Evolutionary conservation across 2,113 vertebrate species (phyloP).

Genomic region (Formicarius rufipectus): DNA sequence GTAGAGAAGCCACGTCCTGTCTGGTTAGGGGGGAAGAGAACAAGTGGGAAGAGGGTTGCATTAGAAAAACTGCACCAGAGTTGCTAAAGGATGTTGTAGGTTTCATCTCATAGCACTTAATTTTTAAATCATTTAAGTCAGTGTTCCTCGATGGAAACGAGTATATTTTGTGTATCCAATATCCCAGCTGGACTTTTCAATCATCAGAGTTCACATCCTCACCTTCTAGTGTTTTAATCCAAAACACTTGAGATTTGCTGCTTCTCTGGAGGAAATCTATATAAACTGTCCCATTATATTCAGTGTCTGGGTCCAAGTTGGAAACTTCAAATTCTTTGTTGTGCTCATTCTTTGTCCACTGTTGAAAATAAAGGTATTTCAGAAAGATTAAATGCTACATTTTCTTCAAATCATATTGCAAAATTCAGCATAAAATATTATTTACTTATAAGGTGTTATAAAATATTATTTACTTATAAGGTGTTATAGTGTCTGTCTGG

Average conservation of each 20-base stretch:
- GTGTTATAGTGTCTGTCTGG: background rate
- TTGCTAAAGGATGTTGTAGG: background rate
- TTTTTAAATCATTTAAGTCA: background rate
- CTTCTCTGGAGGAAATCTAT: slow-evolving; percentile 15
- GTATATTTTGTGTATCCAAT: background rate
- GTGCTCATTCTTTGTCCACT: slow-evolving; percentile 56
- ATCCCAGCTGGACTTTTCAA: background rate
- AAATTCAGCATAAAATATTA: background rate
- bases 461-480: background rate
- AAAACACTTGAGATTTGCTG: slow-evolving; percentile 60
- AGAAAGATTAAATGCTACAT: background rate
- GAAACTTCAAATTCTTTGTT: slow-evolving; percentile 67
- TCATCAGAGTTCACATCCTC: background rate
- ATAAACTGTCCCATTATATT: slow-evolving; percentile 60
- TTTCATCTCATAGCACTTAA: background rate
- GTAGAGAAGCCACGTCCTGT: slow-evolving; percentile 68
- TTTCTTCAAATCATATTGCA: background rate
- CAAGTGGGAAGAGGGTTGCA: background rate
- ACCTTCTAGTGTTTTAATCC: slow-evolving; percentile 73
- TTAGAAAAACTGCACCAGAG: background rate
- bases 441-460: background rate
- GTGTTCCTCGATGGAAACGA: background rate
- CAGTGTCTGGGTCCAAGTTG: slow-evolving; percentile 70
- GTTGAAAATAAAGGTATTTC: background rate
- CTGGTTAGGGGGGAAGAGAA: slow-evolving; percentile 29